Percentiles rank a stretch among this genome's conserved stretches.
Conservation (phyloP, 2,888 invertebrate species). For the Branchellion lobata region DNA sequence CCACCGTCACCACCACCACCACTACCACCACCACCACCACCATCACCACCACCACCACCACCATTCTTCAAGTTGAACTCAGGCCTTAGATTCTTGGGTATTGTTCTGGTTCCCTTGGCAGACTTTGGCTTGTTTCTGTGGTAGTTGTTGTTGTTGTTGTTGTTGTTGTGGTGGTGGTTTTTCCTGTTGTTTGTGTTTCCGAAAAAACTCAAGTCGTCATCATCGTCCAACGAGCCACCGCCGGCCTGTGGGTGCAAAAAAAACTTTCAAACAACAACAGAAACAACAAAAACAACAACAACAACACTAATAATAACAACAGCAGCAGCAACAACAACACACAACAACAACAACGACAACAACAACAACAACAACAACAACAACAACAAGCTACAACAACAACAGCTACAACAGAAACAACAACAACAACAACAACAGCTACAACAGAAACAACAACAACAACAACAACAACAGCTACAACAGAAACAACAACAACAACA, state of each 20-base stretch:
- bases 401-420: too few relatives aligned
- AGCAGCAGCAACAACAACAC: too few relatives aligned
- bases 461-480: too few relatives aligned
- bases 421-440: too few relatives aligned
- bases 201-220: background rate
- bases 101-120: constrained; percentile 3
- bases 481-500: background rate
- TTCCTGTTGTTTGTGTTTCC: background rate
- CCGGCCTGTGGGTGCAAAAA: background rate
- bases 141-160: background rate
- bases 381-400: too few relatives aligned
- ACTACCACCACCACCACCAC: background rate
- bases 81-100: background rate
- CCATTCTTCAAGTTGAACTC: background rate
- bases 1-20: background rate
- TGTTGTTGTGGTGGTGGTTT: background rate
- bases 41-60: background rate
- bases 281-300: background rate
- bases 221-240: background rate
- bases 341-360: too few relatives aligned
- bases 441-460: too few relatives aligned
- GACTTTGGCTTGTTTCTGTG: constrained; percentile 5
- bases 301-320: too few relatives aligned
- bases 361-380: background rate
- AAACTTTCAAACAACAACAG: too few relatives aligned